Evolutionary conservation across 64 coral and sea anemone genomes (phyloP), one percentile per base, ranked within the genome.

Genomic region (Pocillopora verrucosa): DNA sequence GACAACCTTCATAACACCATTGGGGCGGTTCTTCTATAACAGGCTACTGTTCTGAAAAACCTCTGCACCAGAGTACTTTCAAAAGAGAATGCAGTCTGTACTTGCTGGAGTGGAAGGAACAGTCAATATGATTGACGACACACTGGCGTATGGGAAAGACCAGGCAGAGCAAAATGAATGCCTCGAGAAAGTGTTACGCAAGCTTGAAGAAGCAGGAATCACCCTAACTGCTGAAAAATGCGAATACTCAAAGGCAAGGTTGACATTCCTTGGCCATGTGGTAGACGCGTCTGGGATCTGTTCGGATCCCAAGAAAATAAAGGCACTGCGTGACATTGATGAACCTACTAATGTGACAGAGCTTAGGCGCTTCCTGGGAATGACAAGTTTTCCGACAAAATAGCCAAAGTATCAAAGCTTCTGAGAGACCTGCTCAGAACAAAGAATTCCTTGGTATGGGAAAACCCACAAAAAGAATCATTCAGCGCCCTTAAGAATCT

Each of bases 161-260:
- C 30, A 22, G 10, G 20, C 61, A 11, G 76, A 90, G 22, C 89
- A 76, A 2, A 79, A 84, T 35, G 5, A 84, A 20, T 19, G 11
- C 34, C 89, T 91, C 25, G 16, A 80, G 65, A 57, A 69, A 70
- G 76, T 73, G 58, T 73, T 91, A 34, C 67, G 58, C 58, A 68
- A 35, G 25, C 69, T 91, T 2, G 22, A 80, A 84, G 79, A 91
- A 19, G 81, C 80, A 19, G 72, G 58, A 26, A 22, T 84, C 20
- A 91, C 89, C 22, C 16, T 90, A 51, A 38, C 76, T 59, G 80
- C 62, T n/a, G 80, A 76, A 19, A 90, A 90, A 26, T 90, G 89
- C 26, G 89, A 60, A 13, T 89, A 41, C 20, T 57, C 60, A 9
- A 81, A 89, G 38, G 24, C 72, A 13, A 37, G 56, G 22, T 58